phyloP scores from a whole-genome alignment of 2,797 vertebrate genomes.

The Diglossa cyanea region DNA sequence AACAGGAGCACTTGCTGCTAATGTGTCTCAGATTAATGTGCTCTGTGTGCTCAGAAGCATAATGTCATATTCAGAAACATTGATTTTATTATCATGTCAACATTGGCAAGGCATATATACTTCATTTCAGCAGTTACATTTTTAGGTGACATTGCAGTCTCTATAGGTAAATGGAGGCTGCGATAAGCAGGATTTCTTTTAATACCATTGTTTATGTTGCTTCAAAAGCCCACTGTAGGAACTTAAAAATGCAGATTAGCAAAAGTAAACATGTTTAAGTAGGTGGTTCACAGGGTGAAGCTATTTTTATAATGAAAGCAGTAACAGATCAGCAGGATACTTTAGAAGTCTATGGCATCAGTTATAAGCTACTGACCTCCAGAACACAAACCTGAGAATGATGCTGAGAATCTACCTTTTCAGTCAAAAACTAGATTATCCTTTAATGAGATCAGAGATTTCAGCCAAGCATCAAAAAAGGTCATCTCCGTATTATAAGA shows the following conservation, averaged over 20 bases:
- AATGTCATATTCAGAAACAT: slow-evolving; percentile 65
- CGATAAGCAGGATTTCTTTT: background rate
- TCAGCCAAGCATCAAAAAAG: slow-evolving; percentile 31
- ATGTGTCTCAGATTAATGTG: slow-evolving; percentile 70
- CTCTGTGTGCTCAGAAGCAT: slow-evolving; percentile 43
- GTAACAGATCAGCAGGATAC: slow-evolving; percentile 4
- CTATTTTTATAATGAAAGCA: slow-evolving; percentile 64
- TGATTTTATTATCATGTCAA: slow-evolving; percentile 74
- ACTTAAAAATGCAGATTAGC: slow-evolving; percentile 28
- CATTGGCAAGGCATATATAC: slow-evolving; percentile 32
- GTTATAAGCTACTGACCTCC: slow-evolving; percentile 47
- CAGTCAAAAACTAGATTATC: slow-evolving; percentile 43
- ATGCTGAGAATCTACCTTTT: slow-evolving; percentile 34
- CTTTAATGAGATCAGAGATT: slow-evolving; percentile 44
- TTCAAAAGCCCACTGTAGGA: slow-evolving; percentile 20
- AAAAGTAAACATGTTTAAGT: slow-evolving; percentile 35
- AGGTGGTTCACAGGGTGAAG: slow-evolving; percentile 1
- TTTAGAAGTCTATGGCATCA: background rate
- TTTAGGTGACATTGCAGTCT: slow-evolving; percentile 23
- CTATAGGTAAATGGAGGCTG: background rate
- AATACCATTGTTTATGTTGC: background rate
- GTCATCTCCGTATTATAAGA: slow-evolving; percentile 9
- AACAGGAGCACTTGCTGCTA: slow-evolving; percentile 73
- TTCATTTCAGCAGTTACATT: slow-evolving; percentile 34
- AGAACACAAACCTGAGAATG: slow-evolving; percentile 10